Conservation (phyloP, 1,140 invertebrate species). For the Lepidurus apus region DNA sequence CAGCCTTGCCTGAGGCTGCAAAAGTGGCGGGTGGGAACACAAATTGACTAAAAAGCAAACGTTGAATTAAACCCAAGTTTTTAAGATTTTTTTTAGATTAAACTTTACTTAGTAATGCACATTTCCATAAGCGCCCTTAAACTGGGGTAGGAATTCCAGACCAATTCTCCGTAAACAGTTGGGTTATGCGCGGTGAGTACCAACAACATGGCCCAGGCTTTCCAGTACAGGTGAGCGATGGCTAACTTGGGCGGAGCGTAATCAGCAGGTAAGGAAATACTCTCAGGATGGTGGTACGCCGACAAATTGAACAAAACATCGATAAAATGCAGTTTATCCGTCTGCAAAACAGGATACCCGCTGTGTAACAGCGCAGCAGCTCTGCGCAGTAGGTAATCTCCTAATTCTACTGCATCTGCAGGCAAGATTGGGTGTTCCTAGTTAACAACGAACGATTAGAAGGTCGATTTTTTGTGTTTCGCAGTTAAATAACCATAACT, state of each 20-base stretch:
- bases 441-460: not conserved
- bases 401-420: conserved; percentile 75
- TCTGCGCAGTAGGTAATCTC: conserved; percentile 75
- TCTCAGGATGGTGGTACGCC: conserved; percentile 87
- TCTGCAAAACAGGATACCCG: conserved; percentile 52
- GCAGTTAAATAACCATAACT: too few relatives aligned
- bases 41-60: conserved; percentile 54
- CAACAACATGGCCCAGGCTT: conserved; percentile 83
- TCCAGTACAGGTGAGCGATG: conserved; percentile 89
- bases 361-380: conserved; percentile 63
- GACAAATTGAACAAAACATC: conserved; percentile 84
- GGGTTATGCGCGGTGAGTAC: conserved; percentile 91
- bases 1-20: conserved; percentile 53
- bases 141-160: conserved; percentile 88
- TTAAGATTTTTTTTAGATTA: conserved; percentile 10
- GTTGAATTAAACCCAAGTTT: conserved; percentile 15
- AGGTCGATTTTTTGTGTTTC: not conserved
- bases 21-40: conserved; percentile 65
- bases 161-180: conserved; percentile 70
- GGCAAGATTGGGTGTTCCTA: conserved; percentile 72
- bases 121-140: conserved; percentile 89
- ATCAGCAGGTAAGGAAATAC: conserved; percentile 74
- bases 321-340: conserved; percentile 78
- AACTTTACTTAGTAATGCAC: conserved; percentile 82
- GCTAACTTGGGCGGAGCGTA: conserved; percentile 83